Conservation (phyloP, 2,888 invertebrate species). For the Apotomis betuletana region DNA sequence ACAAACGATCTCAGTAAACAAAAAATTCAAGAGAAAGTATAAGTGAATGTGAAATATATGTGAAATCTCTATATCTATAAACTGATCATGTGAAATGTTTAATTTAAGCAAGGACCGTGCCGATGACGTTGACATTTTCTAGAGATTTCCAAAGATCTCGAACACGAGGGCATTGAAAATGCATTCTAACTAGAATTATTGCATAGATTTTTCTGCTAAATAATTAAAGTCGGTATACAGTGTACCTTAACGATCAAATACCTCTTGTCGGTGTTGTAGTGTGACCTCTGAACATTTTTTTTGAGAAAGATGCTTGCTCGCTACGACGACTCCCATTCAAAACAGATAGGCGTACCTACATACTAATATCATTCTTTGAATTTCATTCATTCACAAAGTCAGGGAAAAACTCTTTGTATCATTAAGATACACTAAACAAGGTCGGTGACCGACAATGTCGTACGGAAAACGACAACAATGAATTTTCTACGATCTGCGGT, state of each 20-base stretch:
- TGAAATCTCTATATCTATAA: slow-evolving; percentile 63
- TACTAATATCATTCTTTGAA: too few species aligned
- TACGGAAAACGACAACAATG: slow-evolving; percentile 11
- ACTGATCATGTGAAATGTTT: slow-evolving; percentile 52
- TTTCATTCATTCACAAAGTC: too few species aligned
- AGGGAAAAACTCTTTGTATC: neutral
- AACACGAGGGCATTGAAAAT: too few species aligned
- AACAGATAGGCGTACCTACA: too few species aligned
- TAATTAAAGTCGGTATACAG: too few species aligned
- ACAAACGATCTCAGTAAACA: slow-evolving; percentile 8
- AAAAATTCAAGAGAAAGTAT: slow-evolving; percentile 60
- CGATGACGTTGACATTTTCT: slow-evolving; percentile 46
- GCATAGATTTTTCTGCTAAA: too few species aligned
- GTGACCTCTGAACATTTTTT: too few species aligned
- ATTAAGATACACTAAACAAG: neutral
- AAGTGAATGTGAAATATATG: slow-evolving; percentile 49
- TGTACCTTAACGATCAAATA: too few species aligned
- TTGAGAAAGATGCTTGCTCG: too few species aligned
- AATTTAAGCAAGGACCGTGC: slow-evolving; percentile 47
- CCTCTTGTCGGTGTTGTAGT: too few species aligned
- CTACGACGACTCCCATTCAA: too few species aligned
- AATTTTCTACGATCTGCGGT: neutral
- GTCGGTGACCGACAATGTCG: slow-evolving; percentile 6
- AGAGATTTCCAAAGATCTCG: neutral
- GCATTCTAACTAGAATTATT: too few species aligned